phyloP scores from a whole-genome alignment of 2,888 invertebrate genomes.

The Diaperis boleti region DNA sequence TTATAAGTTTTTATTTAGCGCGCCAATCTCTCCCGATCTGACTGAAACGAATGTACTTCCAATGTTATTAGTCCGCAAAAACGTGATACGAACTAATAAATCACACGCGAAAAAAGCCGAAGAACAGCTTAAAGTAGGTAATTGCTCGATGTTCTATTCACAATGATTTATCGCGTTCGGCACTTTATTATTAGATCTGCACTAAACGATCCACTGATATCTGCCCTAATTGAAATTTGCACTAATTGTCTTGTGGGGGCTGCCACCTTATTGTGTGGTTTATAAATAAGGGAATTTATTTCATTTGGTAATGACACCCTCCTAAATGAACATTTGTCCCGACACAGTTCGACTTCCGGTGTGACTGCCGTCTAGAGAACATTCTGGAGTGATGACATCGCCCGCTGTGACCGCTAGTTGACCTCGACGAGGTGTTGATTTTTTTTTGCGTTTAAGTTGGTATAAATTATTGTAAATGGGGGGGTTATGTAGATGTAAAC shows the following conservation, averaged over 20 bases:
- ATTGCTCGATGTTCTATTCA: conserved; percentile 9
- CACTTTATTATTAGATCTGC: conserved; percentile 23
- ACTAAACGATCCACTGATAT: conserved; percentile 5
- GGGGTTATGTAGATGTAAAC: no score
- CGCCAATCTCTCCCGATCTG: not conserved
- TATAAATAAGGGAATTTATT: no score
- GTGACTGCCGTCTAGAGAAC: no score
- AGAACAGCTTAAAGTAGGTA: conserved; percentile 18
- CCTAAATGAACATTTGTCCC: no score
- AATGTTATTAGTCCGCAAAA: conserved; percentile 6
- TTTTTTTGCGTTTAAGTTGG: no score
- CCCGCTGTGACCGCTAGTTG: no score
- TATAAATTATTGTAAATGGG: no score
- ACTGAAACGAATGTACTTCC: conserved; percentile 1
- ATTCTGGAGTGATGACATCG: no score
- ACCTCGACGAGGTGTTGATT: no score
- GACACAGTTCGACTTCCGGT: no score
- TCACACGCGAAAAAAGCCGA: conserved; percentile 15
- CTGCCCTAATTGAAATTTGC: conserved; percentile 5
- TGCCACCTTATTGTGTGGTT: no score
- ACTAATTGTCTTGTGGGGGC: no score
- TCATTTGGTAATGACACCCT: conserved; percentile 10
- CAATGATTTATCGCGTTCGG: conserved; percentile 18
- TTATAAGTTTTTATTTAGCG: conserved; percentile 31
- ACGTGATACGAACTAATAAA: conserved; percentile 17